These are phyloP conservation scores for Scelioninae gen. 2 DNA, from an alignment of 2,888 invertebrate species.

Conservation along the genomic window DNA sequence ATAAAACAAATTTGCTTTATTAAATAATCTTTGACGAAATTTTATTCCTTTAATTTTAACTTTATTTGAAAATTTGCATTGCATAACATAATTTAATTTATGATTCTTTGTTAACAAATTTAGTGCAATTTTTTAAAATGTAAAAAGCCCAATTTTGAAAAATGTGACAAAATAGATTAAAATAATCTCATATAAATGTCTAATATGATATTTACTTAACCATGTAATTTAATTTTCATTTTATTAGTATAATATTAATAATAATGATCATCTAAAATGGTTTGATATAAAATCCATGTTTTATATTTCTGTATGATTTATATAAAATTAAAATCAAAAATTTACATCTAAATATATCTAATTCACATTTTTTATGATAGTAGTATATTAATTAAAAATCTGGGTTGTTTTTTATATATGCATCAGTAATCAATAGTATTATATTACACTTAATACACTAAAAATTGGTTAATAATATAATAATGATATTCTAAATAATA, in stretches of 20 bases:
- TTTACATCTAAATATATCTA: not conserved
- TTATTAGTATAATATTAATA: not conserved
- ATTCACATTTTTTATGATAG: too few species aligned
- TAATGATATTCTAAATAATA: too few species aligned
- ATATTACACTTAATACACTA: too few species aligned
- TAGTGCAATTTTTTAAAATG: conserved; percentile 40
- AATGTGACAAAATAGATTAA: conserved; percentile 2
- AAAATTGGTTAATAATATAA: too few species aligned
- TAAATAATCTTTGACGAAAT: not conserved
- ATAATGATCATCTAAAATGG: not conserved
- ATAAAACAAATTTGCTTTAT: conserved; percentile 14
- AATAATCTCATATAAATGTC: conserved; percentile 7
- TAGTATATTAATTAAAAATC: too few species aligned
- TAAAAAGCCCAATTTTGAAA: not conserved
- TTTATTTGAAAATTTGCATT: conserved; percentile 17
- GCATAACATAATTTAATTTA: conserved; percentile 15
- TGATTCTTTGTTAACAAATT: conserved; percentile 15
- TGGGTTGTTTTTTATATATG: too few species aligned
- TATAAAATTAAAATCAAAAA: not conserved
- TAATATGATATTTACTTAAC: conserved; percentile 15
- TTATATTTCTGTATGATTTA: conserved; percentile 15
- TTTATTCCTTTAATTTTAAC: conserved; percentile 6
- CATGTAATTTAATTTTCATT: conserved; percentile 9
- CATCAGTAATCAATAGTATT: too few species aligned
- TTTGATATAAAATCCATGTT: conserved; percentile 5